Evolutionary conservation across 2,113 vertebrate genomes (phyloP), one percentile per base, ranked within the genome.

Genomic region (Tragelaphus buxtoni): DNA sequence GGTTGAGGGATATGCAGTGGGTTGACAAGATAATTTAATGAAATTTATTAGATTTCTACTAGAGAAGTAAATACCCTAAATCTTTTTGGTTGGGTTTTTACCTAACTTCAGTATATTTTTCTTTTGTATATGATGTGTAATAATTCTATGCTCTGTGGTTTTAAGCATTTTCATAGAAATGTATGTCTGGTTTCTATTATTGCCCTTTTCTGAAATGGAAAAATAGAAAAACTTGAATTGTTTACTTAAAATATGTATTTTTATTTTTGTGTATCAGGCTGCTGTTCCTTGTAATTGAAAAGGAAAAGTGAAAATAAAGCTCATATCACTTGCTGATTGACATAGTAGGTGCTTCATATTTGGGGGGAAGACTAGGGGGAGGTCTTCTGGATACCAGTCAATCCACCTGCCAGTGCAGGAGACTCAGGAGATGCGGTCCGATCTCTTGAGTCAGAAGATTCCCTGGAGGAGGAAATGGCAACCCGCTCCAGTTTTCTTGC

Each of bases 241-340:
- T 83, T 76, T 95, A 51, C 63, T 86, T 89, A 90, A 86, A 81
- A 22, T 84, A 58, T 30, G 63, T 90, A 53, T 55, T 79, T 97
- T 94, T 72, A 45, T 77, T 82, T 95, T 93, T 83, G 55, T 94
- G 28, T 84, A 22, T 91, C 45, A 94, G 45, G 22, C 63, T 51
- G 65, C 22, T 94, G 30, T 63, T 77, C 18, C 5, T 12, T 81
- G 47, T 32, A 88, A 20, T 60, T 94, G 85, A n/a, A 92, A 88
- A 88, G 10, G 12, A 84, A 97, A 74, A 77, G 56, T 69, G 24
- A 85, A 96, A 94, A 69, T 49, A 90, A 80, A 95, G 82, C 58
- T 39, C 55, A 82, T 76, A 63, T 16, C 24, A 49, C 24, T 96
- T 51, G 14, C 7, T 94, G 45, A 47, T 80, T 56, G 49, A 86